Evolutionary conservation across 2,888 invertebrate genomes (phyloP), one percentile per base, ranked within the genome.

Genomic region (Sinhomidia bicolor): DNA sequence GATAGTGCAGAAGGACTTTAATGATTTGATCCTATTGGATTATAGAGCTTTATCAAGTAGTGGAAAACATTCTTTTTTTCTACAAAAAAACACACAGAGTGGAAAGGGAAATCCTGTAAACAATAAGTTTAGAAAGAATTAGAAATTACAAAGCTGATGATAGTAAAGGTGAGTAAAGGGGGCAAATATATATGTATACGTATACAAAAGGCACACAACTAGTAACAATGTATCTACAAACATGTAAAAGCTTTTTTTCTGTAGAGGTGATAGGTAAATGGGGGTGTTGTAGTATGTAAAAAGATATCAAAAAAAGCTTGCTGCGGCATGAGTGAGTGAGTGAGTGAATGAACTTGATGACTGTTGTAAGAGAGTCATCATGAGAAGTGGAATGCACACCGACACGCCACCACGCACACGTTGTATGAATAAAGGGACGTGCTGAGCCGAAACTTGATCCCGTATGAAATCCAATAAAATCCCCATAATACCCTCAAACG

Each of bases 1-100:
- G 81, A 81, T 60, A 41, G 54, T 47, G 90, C 83, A 62, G 47
- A 88, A 82, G 85, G 78, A 41, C 82, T 86, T 82, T 89, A 90
- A 90, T 90, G 89, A 90, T 82, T 89, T 89, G 90, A 90, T 90
- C 90, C 88, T 89, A 44, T 81, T 68, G 89, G 90, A 90, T 89
- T 90, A 90, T 54, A 80, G 88, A 60, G 85, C 54, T 90, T 89
- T 60, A 26, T 76, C 62, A 74, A 84, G 79, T 76, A 83, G 85
- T 74, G 79, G 81, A 79, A 65, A 79, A 23, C 20, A 47, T 9
- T 20, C 57, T 57, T 71, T 85, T 41, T 47, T 44, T n/a, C n/a
- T 29, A 14, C 41, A 68, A 54, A 68, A 51, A 36, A 0, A 9
- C 74, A 12, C n/a, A n/a, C 26, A 12, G 29, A 12, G 29, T 51